Evolutionary conservation across 1,140 invertebrate species (phyloP).

Genomic region (Diorhabda elongata): DNA sequence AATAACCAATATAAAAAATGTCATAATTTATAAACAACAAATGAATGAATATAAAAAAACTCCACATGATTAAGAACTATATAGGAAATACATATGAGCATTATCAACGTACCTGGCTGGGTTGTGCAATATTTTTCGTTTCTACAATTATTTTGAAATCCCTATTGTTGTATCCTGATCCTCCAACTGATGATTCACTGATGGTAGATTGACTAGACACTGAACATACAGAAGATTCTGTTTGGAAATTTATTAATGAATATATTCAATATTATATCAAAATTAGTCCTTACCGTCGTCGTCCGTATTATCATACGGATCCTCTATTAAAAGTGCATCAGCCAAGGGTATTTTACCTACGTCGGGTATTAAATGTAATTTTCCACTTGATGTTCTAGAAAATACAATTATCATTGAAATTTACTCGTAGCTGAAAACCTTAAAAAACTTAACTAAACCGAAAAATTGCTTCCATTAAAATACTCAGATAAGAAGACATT

Average conservation of each 20-base stretch:
- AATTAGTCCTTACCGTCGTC: constrained; percentile 56
- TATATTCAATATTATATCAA: constrained; percentile 36
- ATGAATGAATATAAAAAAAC: too few relatives aligned
- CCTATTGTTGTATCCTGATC: constrained; percentile 65
- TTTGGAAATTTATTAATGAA: constrained; percentile 20
- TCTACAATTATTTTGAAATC: constrained; percentile 88
- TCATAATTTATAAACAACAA: too few relatives aligned
- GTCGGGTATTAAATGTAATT: constrained; percentile 78
- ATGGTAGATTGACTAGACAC: constrained; percentile 55
- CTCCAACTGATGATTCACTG: constrained; percentile 51
- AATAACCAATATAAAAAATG: too few relatives aligned
- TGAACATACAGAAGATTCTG: constrained; percentile 58
- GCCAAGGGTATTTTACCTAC: constrained; percentile 79
- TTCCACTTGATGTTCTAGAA: constrained; percentile 70
- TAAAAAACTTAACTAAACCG: too few relatives aligned
- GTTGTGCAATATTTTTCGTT: constrained; percentile 59
- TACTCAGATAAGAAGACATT: too few relatives aligned
- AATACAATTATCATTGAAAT: not conserved
- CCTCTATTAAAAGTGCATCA: constrained; percentile 81
- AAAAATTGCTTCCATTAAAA: too few relatives aligned
- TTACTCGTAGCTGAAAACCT: too few relatives aligned
- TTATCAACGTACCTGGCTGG: constrained; percentile 46
- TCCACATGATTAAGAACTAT: not conserved
- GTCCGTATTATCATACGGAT: constrained; percentile 60
- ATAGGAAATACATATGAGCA: not conserved